These are phyloP conservation scores for Lissonota sp. DNA, from an alignment of 2,888 invertebrate genomes.

Conservation along the genomic window DNA sequence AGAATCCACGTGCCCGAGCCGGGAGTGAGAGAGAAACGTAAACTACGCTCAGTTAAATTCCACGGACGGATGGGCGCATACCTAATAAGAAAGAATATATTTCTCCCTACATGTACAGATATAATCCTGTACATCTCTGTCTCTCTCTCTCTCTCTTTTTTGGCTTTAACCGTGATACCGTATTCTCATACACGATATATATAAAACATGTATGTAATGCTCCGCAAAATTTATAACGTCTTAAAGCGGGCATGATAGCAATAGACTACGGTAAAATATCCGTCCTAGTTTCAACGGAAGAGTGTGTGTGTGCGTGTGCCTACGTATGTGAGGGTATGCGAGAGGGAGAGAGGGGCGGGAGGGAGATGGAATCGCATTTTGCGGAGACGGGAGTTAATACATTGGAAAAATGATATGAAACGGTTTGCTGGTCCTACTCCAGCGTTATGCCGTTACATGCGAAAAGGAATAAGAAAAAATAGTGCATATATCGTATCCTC, in stretches of 20 bases:
- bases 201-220: slow-evolving; percentile 9
- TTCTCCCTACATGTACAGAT: neutral
- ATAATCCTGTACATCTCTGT: neutral
- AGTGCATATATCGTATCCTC: slow-evolving; percentile 9
- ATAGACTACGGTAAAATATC: slow-evolving; percentile 30
- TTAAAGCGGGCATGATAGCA: slow-evolving; percentile 23
- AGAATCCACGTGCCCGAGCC: slow-evolving; percentile 12
- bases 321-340: neutral
- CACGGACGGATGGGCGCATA: slow-evolving; percentile 32
- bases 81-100: slow-evolving; percentile 27
- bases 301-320: neutral
- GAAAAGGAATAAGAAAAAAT: slow-evolving; percentile 33
- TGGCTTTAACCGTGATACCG: neutral
- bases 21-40: neutral
- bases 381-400: slow-evolving; percentile 34
- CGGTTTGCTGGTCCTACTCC: slow-evolving; percentile 13
- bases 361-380: slow-evolving; percentile 6
- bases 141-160: slow-evolving; percentile 9
- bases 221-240: slow-evolving; percentile 40
- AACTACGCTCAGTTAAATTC: slow-evolving; percentile 39
- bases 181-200: slow-evolving; percentile 7
- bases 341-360: neutral
- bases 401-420: slow-evolving; percentile 45
- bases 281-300: slow-evolving; percentile 12
- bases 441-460: slow-evolving; percentile 20